These are phyloP conservation scores for Archaeoteleia sp. DNA, from an alignment of 2,888 invertebrate genomes.

Conservation along the genomic window DNA sequence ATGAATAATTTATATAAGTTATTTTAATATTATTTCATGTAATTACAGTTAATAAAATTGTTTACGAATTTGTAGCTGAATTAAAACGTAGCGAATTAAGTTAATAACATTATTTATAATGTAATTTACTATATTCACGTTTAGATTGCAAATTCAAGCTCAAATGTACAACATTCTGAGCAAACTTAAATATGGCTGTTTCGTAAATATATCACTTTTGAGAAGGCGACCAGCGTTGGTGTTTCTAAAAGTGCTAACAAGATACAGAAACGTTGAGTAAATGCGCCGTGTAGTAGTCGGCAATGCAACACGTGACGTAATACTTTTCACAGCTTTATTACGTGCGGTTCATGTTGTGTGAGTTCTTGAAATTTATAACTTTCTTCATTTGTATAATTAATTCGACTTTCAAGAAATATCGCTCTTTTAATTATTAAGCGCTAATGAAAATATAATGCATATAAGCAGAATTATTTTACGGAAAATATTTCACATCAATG, in stretches of 20 bases:
- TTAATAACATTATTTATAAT: no score
- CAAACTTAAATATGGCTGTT: constrained; percentile 22
- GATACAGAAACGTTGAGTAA: constrained; percentile 39
- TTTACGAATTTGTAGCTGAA: no score
- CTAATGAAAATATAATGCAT: neutral
- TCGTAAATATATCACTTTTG: constrained; percentile 25
- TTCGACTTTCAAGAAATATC: neutral
- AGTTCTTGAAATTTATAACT: constrained; percentile 41
- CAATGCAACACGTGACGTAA: constrained; percentile 46
- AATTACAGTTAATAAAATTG: no score
- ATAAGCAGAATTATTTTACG: no score
- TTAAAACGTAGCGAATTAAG: no score
- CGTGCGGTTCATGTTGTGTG: constrained; percentile 27
- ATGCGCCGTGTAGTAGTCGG: constrained; percentile 28
- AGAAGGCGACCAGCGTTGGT: constrained; percentile 28
- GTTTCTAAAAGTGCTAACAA: constrained; percentile 45
- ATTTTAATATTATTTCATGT: no score
- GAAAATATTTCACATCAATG: no score
- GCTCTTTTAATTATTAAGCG: neutral
- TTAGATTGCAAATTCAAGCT: neutral
- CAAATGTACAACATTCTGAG: neutral
- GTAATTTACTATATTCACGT: no score
- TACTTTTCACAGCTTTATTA: constrained; percentile 40
- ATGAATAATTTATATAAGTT: no score
- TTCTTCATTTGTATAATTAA: constrained; percentile 18